Evolutionary conservation across 2,888 invertebrate genomes (phyloP).

Genomic region (Drosophila quasianomalipes): DNA sequence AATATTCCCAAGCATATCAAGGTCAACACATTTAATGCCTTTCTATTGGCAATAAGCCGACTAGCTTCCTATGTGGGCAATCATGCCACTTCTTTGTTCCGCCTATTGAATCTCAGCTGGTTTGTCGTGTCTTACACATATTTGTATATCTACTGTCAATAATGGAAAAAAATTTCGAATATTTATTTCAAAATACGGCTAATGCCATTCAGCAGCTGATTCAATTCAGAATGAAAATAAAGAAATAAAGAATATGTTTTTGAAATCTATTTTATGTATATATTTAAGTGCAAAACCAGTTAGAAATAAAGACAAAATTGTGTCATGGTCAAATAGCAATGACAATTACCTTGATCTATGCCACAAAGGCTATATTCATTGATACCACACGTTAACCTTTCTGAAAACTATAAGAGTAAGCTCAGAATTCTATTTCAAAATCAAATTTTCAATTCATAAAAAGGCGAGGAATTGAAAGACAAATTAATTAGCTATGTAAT

Average conservation of each 20-base stretch:
- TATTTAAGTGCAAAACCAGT: background rate
- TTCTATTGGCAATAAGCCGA: conserved; percentile 2
- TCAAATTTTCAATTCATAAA: background rate
- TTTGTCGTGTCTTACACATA: background rate
- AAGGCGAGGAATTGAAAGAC: background rate
- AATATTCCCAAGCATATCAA: conserved; percentile 26
- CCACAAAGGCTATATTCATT: background rate
- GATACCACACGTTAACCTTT: background rate
- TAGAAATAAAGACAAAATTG: background rate
- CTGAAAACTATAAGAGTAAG: background rate
- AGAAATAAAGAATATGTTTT: background rate
- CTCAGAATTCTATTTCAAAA: background rate
- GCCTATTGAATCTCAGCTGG: background rate
- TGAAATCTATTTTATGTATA: fast-evolving
- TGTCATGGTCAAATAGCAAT: background rate
- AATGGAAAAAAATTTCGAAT: background rate
- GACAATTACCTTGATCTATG: background rate
- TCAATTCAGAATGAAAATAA: background rate
- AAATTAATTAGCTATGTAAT: background rate
- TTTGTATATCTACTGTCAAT: background rate
- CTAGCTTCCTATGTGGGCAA: background rate
- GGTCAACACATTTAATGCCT: conserved; percentile 8
- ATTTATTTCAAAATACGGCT: background rate
- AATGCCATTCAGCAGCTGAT: background rate
- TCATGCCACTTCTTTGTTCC: conserved; percentile 6